These are phyloP conservation scores for Diogma glabrata DNA, from an alignment of 2,888 invertebrate species.

Conservation along the genomic window DNA sequence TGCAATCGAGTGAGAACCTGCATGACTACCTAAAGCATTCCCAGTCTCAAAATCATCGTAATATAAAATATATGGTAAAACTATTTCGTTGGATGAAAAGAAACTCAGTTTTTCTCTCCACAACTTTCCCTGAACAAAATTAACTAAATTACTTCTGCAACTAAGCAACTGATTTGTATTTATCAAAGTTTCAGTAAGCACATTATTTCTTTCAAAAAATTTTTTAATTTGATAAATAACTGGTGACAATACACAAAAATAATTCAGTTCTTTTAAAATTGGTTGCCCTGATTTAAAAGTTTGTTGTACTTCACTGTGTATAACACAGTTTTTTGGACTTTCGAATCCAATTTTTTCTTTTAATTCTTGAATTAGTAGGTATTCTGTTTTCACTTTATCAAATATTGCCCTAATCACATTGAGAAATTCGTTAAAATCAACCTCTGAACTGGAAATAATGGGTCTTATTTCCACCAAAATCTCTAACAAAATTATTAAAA, in stretches of 20 bases:
- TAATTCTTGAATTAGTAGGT: neutral
- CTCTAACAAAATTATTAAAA: neutral
- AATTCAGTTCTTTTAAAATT: neutral
- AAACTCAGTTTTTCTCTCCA: neutral
- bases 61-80: neutral
- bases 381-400: conserved; percentile 4
- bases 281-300: neutral
- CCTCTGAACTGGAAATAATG: neutral
- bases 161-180: neutral
- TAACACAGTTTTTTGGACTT: neutral
- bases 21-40: neutral
- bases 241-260: neutral
- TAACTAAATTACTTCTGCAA: neutral
- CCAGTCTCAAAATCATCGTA: conserved; percentile 1
- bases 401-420: neutral
- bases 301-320: neutral
- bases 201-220: neutral
- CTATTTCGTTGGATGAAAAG: neutral
- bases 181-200: neutral
- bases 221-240: neutral
- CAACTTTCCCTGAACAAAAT: neutral
- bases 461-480: neutral
- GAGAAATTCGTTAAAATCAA: neutral
- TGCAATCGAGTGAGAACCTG: neutral
- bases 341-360: neutral